Conservation (phyloP, 2,113 vertebrate genomes). For the Cepphus grylle region DNA sequence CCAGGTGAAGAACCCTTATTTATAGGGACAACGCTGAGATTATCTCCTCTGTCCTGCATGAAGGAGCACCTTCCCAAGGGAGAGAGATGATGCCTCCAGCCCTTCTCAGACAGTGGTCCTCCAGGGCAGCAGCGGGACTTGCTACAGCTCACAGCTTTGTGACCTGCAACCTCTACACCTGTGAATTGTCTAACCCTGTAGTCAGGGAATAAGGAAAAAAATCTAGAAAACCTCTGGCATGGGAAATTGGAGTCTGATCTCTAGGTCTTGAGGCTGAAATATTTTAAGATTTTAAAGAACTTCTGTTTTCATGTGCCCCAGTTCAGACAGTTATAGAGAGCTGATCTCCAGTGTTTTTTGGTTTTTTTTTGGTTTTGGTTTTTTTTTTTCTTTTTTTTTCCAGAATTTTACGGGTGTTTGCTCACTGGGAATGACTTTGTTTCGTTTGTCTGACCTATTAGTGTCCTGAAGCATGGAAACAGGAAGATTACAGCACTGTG, state of each 20-base stretch:
- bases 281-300: neutral
- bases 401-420: neutral
- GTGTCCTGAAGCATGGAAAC: neutral
- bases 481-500: neutral
- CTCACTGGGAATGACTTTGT: neutral
- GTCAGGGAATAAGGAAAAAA: neutral
- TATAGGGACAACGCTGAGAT: neutral
- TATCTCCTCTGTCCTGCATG: neutral
- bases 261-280: neutral
- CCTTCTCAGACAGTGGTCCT: neutral
- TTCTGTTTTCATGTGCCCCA: neutral
- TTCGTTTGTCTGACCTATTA: neutral
- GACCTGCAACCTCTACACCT: neutral
- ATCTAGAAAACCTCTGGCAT: neutral
- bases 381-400: fast-evolving
- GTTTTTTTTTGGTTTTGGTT: no score
- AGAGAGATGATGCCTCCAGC: neutral
- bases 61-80: neutral
- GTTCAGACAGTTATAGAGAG: neutral
- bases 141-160: neutral
- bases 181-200: fast-evolving
- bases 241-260: neutral
- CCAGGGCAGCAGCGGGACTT: neutral
- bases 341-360: neutral
- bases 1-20: neutral